A percentile compares a stretch with the other conserved stretches of the same genome.
These are phyloP conservation scores for Sericinus montela DNA, from an alignment of 2,888 invertebrate species.

Conservation along the genomic window DNA sequence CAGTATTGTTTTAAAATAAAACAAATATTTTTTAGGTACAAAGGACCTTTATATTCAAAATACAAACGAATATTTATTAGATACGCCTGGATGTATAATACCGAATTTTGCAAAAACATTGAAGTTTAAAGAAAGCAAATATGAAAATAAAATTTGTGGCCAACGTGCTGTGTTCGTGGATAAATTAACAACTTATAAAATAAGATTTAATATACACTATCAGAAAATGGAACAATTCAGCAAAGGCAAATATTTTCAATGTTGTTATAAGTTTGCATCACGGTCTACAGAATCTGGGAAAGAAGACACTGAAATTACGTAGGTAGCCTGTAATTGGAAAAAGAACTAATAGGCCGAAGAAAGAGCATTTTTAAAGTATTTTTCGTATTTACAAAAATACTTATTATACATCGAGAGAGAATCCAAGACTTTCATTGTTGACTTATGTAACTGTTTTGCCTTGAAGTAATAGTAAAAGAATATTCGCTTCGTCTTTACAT, in stretches of 20 bases:
- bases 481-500: too few relatives aligned
- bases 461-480: too few relatives aligned
- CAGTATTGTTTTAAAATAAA: neutral
- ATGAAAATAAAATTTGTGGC: slow-evolving; percentile 33
- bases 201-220: slow-evolving; percentile 37
- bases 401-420: too few relatives aligned
- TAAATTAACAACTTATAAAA: slow-evolving; percentile 26
- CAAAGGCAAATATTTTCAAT: slow-evolving; percentile 27
- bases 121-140: slow-evolving; percentile 27
- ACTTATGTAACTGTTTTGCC: too few relatives aligned
- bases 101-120: slow-evolving; percentile 44
- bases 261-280: slow-evolving; percentile 44
- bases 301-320: slow-evolving; percentile 38
- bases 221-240: slow-evolving; percentile 29
- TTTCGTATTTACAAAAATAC: too few relatives aligned
- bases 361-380: too few relatives aligned
- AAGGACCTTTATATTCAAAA: slow-evolving; percentile 33
- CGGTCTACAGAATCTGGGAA: slow-evolving; percentile 28
- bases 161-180: slow-evolving; percentile 38
- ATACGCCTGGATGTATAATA: slow-evolving; percentile 49
- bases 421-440: too few relatives aligned
- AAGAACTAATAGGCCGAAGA: too few relatives aligned
- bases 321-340: slow-evolving; percentile 24
- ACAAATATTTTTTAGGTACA: slow-evolving; percentile 23
- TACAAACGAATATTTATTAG: too few relatives aligned